Evolutionary conservation across 2,888 invertebrate genomes (phyloP).

Genomic region (Agonopterix arenella): DNA sequence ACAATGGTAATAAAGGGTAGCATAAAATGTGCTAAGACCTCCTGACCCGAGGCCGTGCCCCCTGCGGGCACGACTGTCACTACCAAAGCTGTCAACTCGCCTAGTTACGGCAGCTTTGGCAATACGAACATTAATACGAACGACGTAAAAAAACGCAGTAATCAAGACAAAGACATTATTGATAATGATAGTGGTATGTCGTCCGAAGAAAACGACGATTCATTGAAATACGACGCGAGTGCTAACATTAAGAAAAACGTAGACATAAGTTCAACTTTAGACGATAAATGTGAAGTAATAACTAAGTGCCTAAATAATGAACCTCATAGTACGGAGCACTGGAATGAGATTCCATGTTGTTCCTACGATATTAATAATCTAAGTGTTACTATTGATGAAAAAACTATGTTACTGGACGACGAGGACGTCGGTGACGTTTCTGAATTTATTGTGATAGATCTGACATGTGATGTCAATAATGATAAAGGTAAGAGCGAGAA

Average conservation of each 20-base stretch:
- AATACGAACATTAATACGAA: conserved; percentile 39
- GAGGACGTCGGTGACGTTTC: conserved; percentile 29
- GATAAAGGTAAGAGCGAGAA: conserved; percentile 30
- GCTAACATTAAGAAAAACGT: conserved; percentile 36
- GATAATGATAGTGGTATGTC: conserved; percentile 65
- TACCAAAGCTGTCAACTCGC: conserved; percentile 29
- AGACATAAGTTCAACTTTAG: conserved; percentile 33
- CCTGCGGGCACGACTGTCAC: conserved; percentile 45
- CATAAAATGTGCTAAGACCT: conserved; percentile 40
- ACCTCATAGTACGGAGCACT: conserved; percentile 45
- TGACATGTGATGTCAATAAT: conserved; percentile 56
- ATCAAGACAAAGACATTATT: conserved; percentile 17
- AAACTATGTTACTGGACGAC: conserved; percentile 20
- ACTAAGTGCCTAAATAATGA: conserved; percentile 68
- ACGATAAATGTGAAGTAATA: conserved; percentile 40
- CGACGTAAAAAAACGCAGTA: conserved; percentile 22
- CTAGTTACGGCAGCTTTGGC: conserved; percentile 59
- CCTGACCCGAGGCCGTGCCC: conserved; percentile 73
- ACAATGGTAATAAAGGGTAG: conserved; percentile 56
- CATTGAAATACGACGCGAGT: conserved; percentile 42
- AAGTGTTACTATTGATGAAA: conserved; percentile 38
- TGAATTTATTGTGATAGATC: conserved; percentile 66
- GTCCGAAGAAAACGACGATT: conserved; percentile 66
- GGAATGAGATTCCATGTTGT: conserved; percentile 72
- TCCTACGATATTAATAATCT: conserved; percentile 51